A percentile compares a stretch with the other conserved stretches of the same genome.
phyloP scores from a whole-genome alignment of 2,113 vertebrate genomes.

The Agelaius phoeniceus region DNA sequence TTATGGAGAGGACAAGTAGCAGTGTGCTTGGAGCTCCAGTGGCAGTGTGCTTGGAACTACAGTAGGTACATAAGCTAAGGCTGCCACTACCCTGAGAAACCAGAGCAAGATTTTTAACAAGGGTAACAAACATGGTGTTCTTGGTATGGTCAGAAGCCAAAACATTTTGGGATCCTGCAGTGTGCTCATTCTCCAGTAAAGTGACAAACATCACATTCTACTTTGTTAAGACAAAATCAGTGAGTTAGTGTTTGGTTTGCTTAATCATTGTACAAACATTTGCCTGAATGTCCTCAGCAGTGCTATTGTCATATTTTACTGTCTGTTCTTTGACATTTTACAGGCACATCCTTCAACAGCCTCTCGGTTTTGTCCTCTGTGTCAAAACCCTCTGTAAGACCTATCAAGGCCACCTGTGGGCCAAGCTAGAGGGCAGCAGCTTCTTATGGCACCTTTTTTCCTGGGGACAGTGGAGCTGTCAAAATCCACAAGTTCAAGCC shows the following conservation, averaged over 20 bases:
- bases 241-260: neutral
- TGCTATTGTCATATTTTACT: neutral
- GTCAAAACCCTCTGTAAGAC: neutral
- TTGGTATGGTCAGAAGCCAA: neutral
- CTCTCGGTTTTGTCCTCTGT: neutral
- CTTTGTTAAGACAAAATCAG: neutral
- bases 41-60: neutral
- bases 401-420: neutral
- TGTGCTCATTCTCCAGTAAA: neutral
- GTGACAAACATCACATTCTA: neutral
- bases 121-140: no score
- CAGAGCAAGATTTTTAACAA: accelerated
- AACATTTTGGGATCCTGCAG: neutral
- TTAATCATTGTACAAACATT: neutral
- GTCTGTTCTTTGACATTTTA: neutral
- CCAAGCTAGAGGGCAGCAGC: neutral
- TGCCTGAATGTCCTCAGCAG: neutral
- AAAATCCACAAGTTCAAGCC: neutral
- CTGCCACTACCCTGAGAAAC: neutral
- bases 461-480: neutral
- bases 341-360: neutral
- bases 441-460: neutral
- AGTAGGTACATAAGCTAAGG: neutral
- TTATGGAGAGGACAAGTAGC: neutral
- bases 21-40: neutral